phyloP scores from a whole-genome alignment of 2,888 invertebrate species.

The Lottia gigantea region DNA sequence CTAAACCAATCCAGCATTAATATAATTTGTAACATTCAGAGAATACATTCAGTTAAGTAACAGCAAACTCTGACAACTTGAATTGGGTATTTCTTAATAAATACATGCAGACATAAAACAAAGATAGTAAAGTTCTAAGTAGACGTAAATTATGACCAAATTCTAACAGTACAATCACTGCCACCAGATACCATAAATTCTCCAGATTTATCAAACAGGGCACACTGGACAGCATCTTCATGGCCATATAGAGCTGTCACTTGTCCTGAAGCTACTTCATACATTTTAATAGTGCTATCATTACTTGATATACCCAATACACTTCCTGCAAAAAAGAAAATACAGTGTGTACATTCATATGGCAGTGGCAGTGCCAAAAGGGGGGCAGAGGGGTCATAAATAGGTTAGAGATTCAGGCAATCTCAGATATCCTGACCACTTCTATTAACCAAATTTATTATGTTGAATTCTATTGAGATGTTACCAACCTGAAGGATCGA shows the following conservation, averaged over 20 bases:
- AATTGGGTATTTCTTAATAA: no score
- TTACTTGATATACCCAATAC: slow-evolving; percentile 66
- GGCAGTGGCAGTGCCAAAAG: no score
- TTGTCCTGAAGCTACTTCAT: slow-evolving; percentile 64
- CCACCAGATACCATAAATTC: slow-evolving; percentile 66
- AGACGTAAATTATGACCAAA: slow-evolving; percentile 58
- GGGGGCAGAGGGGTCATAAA: no score
- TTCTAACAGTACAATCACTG: slow-evolving; percentile 63
- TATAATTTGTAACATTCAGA: no score
- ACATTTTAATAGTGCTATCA: slow-evolving; percentile 66
- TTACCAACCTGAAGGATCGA: slow-evolving; percentile 63
- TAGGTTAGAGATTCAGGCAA: no score
- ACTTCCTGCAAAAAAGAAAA: slow-evolving; percentile 44
- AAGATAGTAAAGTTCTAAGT: background rate
- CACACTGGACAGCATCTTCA: slow-evolving; percentile 67
- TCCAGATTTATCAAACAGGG: slow-evolving; percentile 62
- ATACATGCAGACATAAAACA: background rate
- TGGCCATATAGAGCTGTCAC: slow-evolving; percentile 65
- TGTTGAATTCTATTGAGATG: background rate
- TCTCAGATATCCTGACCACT: no score
- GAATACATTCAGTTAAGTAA: no score
- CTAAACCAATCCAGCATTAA: no score
- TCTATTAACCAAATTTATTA: background rate
- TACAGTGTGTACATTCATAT: no score
- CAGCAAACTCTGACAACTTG: no score